Evolutionary conservation across 2,888 invertebrate species (phyloP).

Genomic region (Antitype chi): DNA sequence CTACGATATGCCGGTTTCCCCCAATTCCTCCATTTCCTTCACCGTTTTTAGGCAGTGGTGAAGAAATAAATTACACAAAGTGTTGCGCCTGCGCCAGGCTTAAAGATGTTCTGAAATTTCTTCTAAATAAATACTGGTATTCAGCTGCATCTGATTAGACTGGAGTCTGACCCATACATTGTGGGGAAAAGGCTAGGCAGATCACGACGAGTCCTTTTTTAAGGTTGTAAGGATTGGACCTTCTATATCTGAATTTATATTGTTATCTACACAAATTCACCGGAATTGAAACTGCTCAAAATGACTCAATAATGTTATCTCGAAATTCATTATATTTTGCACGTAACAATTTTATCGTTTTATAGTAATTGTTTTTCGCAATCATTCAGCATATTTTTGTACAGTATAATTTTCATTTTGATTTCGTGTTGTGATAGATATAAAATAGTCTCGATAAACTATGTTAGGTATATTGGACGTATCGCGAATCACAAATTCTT

Average conservation of each 20-base stretch:
- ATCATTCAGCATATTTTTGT: constrained; percentile 44
- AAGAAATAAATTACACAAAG: no score
- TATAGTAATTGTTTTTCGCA: constrained; percentile 33
- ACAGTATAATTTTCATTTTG: constrained; percentile 29
- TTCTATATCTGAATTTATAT: constrained; percentile 19
- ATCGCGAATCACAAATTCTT: constrained; percentile 5
- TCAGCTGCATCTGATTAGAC: not conserved
- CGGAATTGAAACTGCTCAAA: constrained; percentile 59
- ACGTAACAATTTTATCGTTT: constrained; percentile 44
- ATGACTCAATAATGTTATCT: constrained; percentile 46
- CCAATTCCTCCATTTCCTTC: no score
- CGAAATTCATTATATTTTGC: constrained; percentile 46
- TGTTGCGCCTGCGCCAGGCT: no score
- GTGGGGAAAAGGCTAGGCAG: not conserved
- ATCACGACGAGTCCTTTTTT: not conserved
- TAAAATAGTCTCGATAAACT: not conserved
- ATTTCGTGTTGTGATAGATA: constrained; percentile 37
- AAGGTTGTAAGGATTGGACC: not conserved
- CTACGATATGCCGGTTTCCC: no score
- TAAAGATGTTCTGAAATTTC: not conserved
- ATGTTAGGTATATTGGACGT: constrained; percentile 20
- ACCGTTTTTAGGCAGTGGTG: no score
- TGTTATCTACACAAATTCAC: constrained; percentile 11
- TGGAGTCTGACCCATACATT: not conserved
- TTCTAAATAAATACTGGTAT: not conserved